phyloP scores from a whole-genome alignment of 2,113 vertebrate genomes.

The Alectura lathami region DNA sequence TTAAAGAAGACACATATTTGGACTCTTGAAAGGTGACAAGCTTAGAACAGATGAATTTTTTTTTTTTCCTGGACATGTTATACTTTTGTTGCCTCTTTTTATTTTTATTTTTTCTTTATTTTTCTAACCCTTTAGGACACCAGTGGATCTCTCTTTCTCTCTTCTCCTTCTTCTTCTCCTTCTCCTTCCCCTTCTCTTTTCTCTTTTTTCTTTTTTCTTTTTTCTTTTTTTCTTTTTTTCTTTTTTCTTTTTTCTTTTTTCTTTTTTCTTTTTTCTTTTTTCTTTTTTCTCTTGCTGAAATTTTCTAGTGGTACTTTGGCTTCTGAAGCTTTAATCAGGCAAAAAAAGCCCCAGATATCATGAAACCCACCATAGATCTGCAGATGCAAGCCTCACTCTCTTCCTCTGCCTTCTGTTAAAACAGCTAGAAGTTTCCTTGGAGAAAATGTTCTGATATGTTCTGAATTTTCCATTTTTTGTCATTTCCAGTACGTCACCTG shows the following conservation, averaged over 20 bases:
- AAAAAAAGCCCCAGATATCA: not conserved
- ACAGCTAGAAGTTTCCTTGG: accelerated
- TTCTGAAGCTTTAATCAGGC: not conserved
- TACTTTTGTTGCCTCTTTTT: not conserved
- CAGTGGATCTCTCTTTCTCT: no score
- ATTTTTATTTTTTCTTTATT: not conserved
- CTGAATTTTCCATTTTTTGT: not conserved
- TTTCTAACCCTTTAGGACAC: not conserved
- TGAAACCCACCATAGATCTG: not conserved
- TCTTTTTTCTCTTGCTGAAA: not conserved
- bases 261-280: accelerated
- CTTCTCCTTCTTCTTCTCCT: no score
- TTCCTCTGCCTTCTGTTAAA: not conserved
- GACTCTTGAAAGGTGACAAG: not conserved
- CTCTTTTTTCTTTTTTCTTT: no score
- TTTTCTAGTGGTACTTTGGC: not conserved
- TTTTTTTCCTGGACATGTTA: not conserved
- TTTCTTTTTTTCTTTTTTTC: no score
- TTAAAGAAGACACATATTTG: not conserved
- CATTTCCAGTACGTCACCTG: not conserved
- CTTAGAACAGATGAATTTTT: not conserved
- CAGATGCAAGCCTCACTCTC: not conserved
- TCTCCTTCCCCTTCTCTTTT: no score
- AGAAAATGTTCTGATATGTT: not conserved
- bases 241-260: not conserved